phyloP scores from a whole-genome alignment of 2,888 invertebrate genomes.

The Pogonocherus hispidulus region DNA sequence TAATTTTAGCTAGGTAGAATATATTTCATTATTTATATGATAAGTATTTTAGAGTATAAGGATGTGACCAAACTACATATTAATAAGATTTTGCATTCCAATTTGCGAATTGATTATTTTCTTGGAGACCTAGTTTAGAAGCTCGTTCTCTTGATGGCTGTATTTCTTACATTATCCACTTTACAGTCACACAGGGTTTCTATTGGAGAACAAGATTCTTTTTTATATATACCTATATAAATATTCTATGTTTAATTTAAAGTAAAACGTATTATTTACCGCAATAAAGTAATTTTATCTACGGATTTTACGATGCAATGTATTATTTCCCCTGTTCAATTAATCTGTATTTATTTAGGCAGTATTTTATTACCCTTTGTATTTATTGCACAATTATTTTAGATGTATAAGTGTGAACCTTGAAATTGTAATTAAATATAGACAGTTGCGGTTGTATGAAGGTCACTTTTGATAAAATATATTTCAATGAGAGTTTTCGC shows the following conservation, averaged over 20 bases:
- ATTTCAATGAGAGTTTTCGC: background rate
- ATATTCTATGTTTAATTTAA: background rate
- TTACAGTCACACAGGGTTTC: constrained; percentile 21
- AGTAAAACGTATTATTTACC: constrained; percentile 1
- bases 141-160: constrained; percentile 10
- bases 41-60: constrained; percentile 21
- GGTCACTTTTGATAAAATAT: constrained; percentile 15
- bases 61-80: constrained; percentile 26
- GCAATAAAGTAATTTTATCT: constrained; percentile 1
- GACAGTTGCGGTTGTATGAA: constrained; percentile 1
- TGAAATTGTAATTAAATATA: background rate
- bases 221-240: background rate
- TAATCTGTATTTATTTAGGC: constrained; percentile 16
- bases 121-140: constrained; percentile 17
- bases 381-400: constrained; percentile 24
- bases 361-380: constrained; percentile 1
- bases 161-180: constrained; percentile 11
- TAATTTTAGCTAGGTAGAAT: background rate
- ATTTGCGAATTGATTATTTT: constrained; percentile 8
- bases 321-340: background rate
- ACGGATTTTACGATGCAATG: constrained; percentile 4
- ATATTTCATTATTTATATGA: constrained; percentile 19
- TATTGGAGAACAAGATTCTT: constrained; percentile 9
- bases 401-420: background rate
- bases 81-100: constrained; percentile 30